phyloP scores from a whole-genome alignment of 2,113 vertebrate species.

The Ancistrus triradiatus region DNA sequence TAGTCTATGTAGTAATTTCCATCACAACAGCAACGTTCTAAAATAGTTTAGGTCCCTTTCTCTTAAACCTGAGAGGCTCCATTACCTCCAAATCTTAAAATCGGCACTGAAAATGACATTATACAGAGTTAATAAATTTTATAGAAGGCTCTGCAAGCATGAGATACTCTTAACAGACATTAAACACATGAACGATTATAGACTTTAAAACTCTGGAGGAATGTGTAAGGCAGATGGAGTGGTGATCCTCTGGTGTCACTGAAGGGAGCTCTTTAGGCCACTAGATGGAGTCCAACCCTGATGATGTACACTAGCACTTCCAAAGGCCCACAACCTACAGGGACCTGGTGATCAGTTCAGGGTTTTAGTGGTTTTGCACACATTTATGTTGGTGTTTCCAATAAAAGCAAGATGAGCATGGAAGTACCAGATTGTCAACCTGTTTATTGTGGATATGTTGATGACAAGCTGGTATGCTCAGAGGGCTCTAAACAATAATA shows the following conservation, averaged over 20 bases:
- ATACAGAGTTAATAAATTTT: constrained; percentile 15
- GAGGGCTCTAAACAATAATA: too few species aligned
- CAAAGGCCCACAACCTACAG: constrained; percentile 50
- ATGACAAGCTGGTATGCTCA: too few species aligned
- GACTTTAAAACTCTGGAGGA: constrained; percentile 13
- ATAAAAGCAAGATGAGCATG: too few species aligned
- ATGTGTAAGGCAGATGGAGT: background rate
- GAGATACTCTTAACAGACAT: constrained; percentile 6
- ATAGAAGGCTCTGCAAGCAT: background rate
- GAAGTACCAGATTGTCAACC: too few species aligned
- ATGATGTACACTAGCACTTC: constrained; percentile 63
- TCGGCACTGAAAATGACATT: background rate
- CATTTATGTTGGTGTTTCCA: too few species aligned
- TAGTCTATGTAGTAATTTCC: constrained; percentile 58
- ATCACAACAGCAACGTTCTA: constrained; percentile 48
- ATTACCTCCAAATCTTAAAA: constrained; percentile 30
- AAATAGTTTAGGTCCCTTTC: constrained; percentile 56
- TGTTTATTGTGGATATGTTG: too few species aligned
- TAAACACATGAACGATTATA: constrained; percentile 26
- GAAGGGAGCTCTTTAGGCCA: constrained; percentile 58
- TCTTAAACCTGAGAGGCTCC: constrained; percentile 21
- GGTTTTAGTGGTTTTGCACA: too few species aligned
- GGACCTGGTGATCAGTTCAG: constrained; percentile 32
- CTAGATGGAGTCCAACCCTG: constrained; percentile 78
- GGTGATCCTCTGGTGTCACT: constrained; percentile 30